Conservation (phyloP, 2,888 invertebrate species). For the Morpho achilles region DNA sequence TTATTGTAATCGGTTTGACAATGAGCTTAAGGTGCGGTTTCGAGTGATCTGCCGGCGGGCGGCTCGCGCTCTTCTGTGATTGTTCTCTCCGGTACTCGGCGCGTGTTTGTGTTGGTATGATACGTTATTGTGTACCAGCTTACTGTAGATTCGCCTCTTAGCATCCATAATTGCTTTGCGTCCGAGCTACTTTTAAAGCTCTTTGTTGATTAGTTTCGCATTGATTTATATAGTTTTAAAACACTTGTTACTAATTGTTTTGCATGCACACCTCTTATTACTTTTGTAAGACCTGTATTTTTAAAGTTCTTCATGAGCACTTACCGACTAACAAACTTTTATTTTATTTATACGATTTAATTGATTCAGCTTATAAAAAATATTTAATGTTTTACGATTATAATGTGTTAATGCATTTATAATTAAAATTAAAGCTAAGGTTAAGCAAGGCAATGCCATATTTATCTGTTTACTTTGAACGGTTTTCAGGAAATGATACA, state of each 20-base stretch:
- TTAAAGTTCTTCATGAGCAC: too few relatives aligned
- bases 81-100: slow-evolving; percentile 60
- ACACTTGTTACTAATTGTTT: slow-evolving; percentile 28
- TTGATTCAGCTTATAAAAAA: too few relatives aligned
- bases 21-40: slow-evolving; percentile 80
- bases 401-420: neutral
- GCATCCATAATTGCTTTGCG: slow-evolving; percentile 73
- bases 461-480: slow-evolving; percentile 1
- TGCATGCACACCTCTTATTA: slow-evolving; percentile 9
- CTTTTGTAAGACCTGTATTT: neutral
- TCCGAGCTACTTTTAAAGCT: slow-evolving; percentile 64
- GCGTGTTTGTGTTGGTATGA: slow-evolving; percentile 74
- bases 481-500: slow-evolving; percentile 22
- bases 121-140: slow-evolving; percentile 74
- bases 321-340: too few relatives aligned
- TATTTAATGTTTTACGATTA: too few relatives aligned
- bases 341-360: too few relatives aligned
- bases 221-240: slow-evolving; percentile 32
- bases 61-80: slow-evolving; percentile 54
- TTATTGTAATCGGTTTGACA: slow-evolving; percentile 80
- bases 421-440: neutral
- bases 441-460: too few relatives aligned
- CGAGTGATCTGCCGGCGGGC: slow-evolving; percentile 75
- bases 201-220: slow-evolving; percentile 47
- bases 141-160: slow-evolving; percentile 76